A percentile compares a stretch with the other conserved stretches of the same genome.
These are phyloP conservation scores for Microcebus lehilahytsara DNA, from an alignment of 2,113 vertebrate species.

Conservation along the genomic window DNA sequence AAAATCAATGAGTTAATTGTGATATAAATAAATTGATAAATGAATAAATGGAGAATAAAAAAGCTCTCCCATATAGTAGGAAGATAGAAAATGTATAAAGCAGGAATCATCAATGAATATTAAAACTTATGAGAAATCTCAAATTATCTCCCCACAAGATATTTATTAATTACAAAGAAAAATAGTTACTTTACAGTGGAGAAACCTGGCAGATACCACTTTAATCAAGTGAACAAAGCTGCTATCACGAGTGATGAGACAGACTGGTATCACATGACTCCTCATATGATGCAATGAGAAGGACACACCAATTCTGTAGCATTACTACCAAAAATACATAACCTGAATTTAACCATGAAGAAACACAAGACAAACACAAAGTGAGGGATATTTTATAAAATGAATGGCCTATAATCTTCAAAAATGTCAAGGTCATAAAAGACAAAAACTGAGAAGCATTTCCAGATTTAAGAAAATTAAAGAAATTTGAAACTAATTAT, in stretches of 20 bases:
- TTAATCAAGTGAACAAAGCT: slow-evolving; percentile 3
- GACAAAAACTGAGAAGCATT: slow-evolving; percentile 28
- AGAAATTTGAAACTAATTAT: slow-evolving; percentile 23
- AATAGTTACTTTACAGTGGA: background rate
- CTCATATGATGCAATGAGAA: background rate
- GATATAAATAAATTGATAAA: background rate
- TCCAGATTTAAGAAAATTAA: slow-evolving; percentile 17
- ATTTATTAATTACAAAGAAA: slow-evolving; percentile 27
- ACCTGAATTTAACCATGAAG: slow-evolving; percentile 16
- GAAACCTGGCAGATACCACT: background rate
- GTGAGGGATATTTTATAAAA: slow-evolving; percentile 13
- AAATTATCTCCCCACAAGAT: background rate
- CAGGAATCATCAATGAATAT: slow-evolving; percentile 34
- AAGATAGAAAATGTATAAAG: slow-evolving; percentile 8
- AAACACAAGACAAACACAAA: slow-evolving; percentile 14
- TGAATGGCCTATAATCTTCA: background rate
- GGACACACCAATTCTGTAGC: background rate
- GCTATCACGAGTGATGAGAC: background rate
- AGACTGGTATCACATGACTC: background rate
- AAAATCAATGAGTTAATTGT: slow-evolving; percentile 1
- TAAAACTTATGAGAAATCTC: background rate
- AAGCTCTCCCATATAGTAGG: background rate
- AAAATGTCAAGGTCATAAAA: slow-evolving; percentile 33
- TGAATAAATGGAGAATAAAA: background rate
- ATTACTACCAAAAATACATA: background rate